Evolutionary conservation across 2,888 invertebrate genomes (phyloP).

Genomic region (Lithophane ornitopus): DNA sequence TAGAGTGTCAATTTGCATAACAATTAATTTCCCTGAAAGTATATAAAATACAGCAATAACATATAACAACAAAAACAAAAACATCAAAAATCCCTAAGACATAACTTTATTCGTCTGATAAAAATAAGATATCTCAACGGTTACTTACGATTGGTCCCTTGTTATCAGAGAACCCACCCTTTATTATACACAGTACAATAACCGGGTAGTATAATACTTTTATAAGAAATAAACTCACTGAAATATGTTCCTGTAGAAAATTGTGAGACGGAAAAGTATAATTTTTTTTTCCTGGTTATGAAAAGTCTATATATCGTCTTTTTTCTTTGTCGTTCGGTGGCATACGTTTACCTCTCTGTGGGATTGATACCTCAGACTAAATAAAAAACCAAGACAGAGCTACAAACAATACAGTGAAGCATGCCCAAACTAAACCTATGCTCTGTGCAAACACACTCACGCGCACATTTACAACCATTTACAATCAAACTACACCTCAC

Average conservation of each 20-base stretch:
- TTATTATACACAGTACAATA: conserved; percentile 58
- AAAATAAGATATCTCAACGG: conserved; percentile 50
- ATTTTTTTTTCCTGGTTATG: conserved; percentile 42
- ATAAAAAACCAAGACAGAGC: no score
- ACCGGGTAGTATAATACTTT: conserved; percentile 39
- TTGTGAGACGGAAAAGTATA: conserved; percentile 20
- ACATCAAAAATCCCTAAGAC: not conserved
- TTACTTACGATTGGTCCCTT: conserved; percentile 63
- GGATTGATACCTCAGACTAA: not conserved
- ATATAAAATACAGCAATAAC: not conserved
- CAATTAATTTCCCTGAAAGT: no score
- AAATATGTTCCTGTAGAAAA: conserved; percentile 49
- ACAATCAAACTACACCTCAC: no score
- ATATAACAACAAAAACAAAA: not conserved
- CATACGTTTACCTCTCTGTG: not conserved
- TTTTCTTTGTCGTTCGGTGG: conserved; percentile 16
- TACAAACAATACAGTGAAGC: no score
- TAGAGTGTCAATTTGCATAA: not conserved
- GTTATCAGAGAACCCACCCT: conserved; percentile 58
- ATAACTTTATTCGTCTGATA: conserved; percentile 43
- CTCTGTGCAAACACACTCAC: no score
- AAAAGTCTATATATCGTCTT: conserved; percentile 12
- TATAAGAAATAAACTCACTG: conserved; percentile 51
- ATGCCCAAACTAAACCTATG: no score
- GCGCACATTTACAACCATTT: no score